phyloP scores from a whole-genome alignment of 2,797 vertebrate species.

The Helarctos malayanus region DNA sequence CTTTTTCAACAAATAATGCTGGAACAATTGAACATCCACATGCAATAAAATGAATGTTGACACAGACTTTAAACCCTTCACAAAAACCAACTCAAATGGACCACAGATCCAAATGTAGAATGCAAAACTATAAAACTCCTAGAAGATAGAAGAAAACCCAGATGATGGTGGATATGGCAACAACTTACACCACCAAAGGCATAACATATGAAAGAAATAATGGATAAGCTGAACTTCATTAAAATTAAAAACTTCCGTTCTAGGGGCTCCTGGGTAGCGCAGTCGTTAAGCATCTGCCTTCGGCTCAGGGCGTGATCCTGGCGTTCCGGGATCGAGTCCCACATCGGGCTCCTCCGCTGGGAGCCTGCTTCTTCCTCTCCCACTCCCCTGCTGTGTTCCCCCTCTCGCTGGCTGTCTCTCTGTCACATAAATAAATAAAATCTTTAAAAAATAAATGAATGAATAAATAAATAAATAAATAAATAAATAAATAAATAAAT shows the following conservation, averaged over 20 bases:
- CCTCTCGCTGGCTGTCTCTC: too few relatives aligned
- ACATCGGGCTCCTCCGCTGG: too few relatives aligned
- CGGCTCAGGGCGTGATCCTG: too few relatives aligned
- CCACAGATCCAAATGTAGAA: not conserved
- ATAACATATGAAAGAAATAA: not conserved
- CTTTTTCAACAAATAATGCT: constrained; percentile 34
- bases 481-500: too few relatives aligned
- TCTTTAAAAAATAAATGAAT: too few relatives aligned
- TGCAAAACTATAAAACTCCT: not conserved
- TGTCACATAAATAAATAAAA: too few relatives aligned
- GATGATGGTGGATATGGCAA: not conserved
- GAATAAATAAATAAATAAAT: too few relatives aligned
- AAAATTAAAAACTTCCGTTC: not conserved
- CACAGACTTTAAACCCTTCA: not conserved
- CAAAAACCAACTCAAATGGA: constrained; percentile 33
- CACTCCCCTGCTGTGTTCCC: too few relatives aligned
- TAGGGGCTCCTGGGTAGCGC: too few relatives aligned
- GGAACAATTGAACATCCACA: not conserved
- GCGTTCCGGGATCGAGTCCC: too few relatives aligned
- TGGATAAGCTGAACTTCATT: not conserved
- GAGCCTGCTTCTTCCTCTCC: too few relatives aligned
- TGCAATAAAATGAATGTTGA: not conserved
- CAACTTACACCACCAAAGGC: not conserved
- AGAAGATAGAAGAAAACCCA: not conserved
- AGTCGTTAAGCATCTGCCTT: too few relatives aligned